Conservation (phyloP, 2,797 vertebrate species). For the Tenualosa ilisha region DNA sequence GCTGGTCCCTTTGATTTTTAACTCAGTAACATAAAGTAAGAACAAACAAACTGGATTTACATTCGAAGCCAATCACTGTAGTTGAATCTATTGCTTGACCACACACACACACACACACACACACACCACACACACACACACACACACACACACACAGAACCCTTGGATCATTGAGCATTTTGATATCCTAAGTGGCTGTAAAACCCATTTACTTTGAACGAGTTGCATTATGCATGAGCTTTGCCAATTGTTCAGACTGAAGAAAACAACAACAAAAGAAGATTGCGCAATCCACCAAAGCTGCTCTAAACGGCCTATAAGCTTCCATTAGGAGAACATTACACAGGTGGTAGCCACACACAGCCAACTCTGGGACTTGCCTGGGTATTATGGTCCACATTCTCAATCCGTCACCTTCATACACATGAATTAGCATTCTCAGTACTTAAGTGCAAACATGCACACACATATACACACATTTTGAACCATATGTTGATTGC, state of each 20-base stretch:
- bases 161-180: too few species aligned
- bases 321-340: background rate
- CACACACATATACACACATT: background rate
- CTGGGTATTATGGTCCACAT: background rate
- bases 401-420: background rate
- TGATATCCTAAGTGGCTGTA: background rate
- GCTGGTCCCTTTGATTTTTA: too few species aligned
- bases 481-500: too few species aligned
- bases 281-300: background rate
- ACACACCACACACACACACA: background rate
- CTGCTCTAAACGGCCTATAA: background rate
- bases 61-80: too few species aligned
- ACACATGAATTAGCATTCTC: background rate
- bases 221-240: constrained; percentile 28
- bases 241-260: background rate
- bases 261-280: background rate
- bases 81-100: background rate
- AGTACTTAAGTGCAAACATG: background rate
- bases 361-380: background rate
- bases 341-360: background rate
- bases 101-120: background rate
- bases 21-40: too few species aligned
- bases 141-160: background rate
- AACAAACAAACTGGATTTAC: too few species aligned
- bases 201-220: background rate